Evolutionary conservation across 2,113 vertebrate genomes (phyloP), one percentile per base, ranked within the genome.

Genomic region (Rhinoptilus africanus): DNA sequence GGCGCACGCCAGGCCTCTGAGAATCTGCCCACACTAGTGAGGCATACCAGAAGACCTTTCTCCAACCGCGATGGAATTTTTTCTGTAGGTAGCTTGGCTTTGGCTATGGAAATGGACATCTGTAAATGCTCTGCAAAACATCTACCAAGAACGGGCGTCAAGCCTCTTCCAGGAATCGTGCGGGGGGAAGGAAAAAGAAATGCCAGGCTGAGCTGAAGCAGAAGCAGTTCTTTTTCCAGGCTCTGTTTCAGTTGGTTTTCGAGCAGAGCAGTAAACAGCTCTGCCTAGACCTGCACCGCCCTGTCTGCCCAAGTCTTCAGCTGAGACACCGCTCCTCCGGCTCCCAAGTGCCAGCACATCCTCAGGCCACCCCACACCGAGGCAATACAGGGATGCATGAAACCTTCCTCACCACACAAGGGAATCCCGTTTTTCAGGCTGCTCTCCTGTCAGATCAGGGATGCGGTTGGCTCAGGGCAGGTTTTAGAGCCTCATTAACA

Each of bases 401-500:
- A 95, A 68, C 80, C 80, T 75, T 92, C 83, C 91, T 69, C 88
- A 32, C 64, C 48, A 81, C 86, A 93, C 85, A 94, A 91, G 95
- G 96, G 93, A 98, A 97, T 97, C 88, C 95, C 89, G 57, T 96
- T 96, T 96, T 95, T 95, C 89, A 95, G 92, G 80, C 94, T 85
- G 56, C 74, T 89, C 94, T 92, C 88, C 89, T 93, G 92, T 95
- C 89, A 93, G 80, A 89, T 76, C 45, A 88, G 94, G 91, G 93
- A 96, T 92, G 68, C n/a, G 53, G 89, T 79, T 95, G 68, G 93
- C 95, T 96, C 51, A 89, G 92, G 95, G 92, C 93, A 97, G 95
- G 93, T 93, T 98, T 97, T 93, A 97, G 93, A 97, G 93, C 93
- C 93, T 97, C 93, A 96, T 97, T 98, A 98, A 97, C 96, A 98